Base-by-base conservation (phyloP, 2,113 vertebrate species). In the Calypte anna region DNA sequence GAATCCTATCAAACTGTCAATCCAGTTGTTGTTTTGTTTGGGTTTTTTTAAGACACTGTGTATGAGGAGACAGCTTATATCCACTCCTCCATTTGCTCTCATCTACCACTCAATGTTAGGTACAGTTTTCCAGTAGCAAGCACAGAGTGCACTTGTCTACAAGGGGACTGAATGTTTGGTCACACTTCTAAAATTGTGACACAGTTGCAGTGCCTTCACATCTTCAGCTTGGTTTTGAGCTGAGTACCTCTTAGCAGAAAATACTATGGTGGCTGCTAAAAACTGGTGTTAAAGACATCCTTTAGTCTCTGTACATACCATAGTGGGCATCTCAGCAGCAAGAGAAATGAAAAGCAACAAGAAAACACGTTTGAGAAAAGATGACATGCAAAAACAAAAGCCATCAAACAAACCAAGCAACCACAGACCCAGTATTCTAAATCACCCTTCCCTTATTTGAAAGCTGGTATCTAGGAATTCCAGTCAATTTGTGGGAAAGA, bases 111-210 rank as follows among this genome's bases (percentile, higher is more conserved):
- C 4, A 58, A 7, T 9, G 19, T 54, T 74, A 86, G 70, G 36
- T 66, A 61, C 27, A 58, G 23, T 58, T 75, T 73, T 74, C 43
- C 38, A 63, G 61, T 10, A 87, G 27, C n/a, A 83, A 33, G 4
- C 31, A 7, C 9, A 27, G 2, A 36, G 36, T 2, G 17, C 2
- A 2, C 18, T 58, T 46, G 33, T 11, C 15, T 54, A 73, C 1
- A 1, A 23, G 4, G 91, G 17, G 46, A 78, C 1, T 15, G 18
- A 73, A 61, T 1, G 0, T 12, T 33, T 54, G 28, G 22, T 1
- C 64, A 17, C 40, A 43, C 74, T 72, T 78, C 44, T 72, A 69
- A 70, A 55, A 38, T 2, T 22, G 9, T 14, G 23, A 68, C 38
- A 25, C 48, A 70, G 36, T 2, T 57, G 48, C 13, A 55, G 31